Conservation (phyloP, 2,113 vertebrate genomes). For the Panthera leo region DNA sequence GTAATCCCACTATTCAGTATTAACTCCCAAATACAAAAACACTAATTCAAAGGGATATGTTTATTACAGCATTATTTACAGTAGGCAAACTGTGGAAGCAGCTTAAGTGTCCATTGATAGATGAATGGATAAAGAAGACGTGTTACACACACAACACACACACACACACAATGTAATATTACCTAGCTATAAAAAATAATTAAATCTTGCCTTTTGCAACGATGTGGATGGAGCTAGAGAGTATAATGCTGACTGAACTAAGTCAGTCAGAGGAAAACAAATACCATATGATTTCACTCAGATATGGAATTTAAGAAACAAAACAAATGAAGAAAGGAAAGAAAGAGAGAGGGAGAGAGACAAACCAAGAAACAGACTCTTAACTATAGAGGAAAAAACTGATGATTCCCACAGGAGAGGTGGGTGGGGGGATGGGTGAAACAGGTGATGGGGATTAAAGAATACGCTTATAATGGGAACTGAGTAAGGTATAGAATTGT, state of each 20-base stretch:
- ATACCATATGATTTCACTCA: not conserved
- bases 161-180: not conserved
- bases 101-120: not conserved
- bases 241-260: not conserved
- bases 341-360: not conserved
- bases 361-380: not conserved
- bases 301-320: not conserved
- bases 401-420: not conserved
- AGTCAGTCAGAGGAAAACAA: not conserved
- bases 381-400: not conserved
- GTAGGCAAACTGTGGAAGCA: not conserved
- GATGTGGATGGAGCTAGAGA: not conserved
- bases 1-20: not conserved
- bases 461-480: not conserved
- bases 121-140: not conserved
- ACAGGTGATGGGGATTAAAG: not conserved
- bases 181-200: not conserved
- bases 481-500: not conserved
- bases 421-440: not conserved
- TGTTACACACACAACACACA: not conserved
- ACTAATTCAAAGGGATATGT: not conserved
- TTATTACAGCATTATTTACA: not conserved
- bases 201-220: not conserved
- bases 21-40: not conserved
- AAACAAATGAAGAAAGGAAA: not conserved